A percentile compares a stretch with the other conserved stretches of the same genome.
Evolutionary conservation across 2,113 vertebrate species (phyloP).

Genomic region (Gymnorhina tibicen): DNA sequence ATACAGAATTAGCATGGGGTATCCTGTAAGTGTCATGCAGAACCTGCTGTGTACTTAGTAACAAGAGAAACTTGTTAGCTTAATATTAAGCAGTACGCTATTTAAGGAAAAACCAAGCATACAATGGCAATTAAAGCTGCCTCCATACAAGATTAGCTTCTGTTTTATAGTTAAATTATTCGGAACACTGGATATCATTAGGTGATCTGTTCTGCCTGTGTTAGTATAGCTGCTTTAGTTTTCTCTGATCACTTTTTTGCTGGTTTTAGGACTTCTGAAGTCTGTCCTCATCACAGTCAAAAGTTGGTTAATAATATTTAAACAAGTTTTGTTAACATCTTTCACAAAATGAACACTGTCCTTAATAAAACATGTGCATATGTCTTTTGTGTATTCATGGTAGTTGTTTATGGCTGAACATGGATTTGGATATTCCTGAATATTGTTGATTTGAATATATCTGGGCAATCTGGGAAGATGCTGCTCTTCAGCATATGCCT

Average conservation of each 20-base stretch:
- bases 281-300: not conserved
- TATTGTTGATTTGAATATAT: not conserved
- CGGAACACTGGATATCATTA: not conserved
- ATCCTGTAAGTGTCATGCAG: not conserved
- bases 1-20: not conserved
- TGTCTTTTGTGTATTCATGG: not conserved
- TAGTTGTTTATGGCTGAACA: not conserved
- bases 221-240: not conserved
- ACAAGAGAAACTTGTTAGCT: not conserved
- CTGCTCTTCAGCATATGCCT: not conserved
- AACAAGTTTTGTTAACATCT: not conserved
- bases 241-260: not conserved
- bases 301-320: not conserved
- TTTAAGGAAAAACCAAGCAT: not conserved
- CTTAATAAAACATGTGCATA: not conserved
- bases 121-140: not conserved
- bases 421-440: not conserved
- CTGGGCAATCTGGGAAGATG: not conserved
- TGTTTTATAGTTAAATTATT: not conserved
- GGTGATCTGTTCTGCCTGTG: not conserved
- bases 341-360: not conserved
- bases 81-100: not conserved
- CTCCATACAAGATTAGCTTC: not conserved
- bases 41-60: not conserved
- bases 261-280: not conserved